phyloP scores from a whole-genome alignment of 2,888 invertebrate species.

The Scrobipalpa atriplicella region DNA sequence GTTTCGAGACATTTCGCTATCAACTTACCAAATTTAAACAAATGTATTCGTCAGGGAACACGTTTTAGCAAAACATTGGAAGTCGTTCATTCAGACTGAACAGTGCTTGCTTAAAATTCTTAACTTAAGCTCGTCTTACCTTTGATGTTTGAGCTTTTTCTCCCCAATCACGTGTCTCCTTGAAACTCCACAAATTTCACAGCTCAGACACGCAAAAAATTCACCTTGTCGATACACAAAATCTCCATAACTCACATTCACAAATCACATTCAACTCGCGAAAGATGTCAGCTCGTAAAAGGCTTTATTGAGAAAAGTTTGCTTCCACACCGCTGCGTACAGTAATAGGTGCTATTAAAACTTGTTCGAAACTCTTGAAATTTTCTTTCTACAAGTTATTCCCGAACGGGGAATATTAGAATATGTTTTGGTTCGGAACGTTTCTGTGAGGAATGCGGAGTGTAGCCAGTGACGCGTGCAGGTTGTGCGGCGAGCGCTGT shows the following conservation, averaged over 20 bases:
- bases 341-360: conserved; percentile 51
- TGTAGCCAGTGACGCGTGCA: conserved; percentile 58
- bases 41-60: conserved; percentile 45
- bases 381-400: background rate
- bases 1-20: conserved; percentile 43
- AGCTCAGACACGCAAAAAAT: conserved; percentile 60
- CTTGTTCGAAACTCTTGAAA: conserved; percentile 32
- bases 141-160: conserved; percentile 47
- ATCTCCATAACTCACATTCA: conserved; percentile 69
- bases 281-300: conserved; percentile 51
- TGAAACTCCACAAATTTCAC: conserved; percentile 58
- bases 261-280: conserved; percentile 63
- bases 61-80: conserved; percentile 40
- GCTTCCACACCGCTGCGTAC: conserved; percentile 45
- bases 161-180: conserved; percentile 44
- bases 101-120: conserved; percentile 57
- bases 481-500: conserved; percentile 33
- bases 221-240: conserved; percentile 60
- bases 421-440: conserved; percentile 9
- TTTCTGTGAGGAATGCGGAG: conserved; percentile 37
- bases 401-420: conserved; percentile 24
- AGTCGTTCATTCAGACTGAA: conserved; percentile 56
- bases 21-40: conserved; percentile 48
- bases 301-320: conserved; percentile 57
- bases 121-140: conserved; percentile 56